Evolutionary conservation across 1,140 invertebrate species (phyloP).

Genomic region (Phocides pigmalion): DNA sequence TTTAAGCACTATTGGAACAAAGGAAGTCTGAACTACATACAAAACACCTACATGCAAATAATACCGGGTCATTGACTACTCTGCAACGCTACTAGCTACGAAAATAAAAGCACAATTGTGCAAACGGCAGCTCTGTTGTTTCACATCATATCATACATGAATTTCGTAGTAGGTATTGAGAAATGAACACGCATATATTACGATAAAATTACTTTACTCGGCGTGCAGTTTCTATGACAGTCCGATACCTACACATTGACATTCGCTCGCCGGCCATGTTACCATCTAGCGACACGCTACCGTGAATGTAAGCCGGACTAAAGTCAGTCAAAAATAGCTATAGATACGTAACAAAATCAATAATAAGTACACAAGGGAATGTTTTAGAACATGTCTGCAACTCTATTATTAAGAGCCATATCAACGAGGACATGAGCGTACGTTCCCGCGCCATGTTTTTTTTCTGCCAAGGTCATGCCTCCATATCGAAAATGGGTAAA

Average conservation of each 20-base stretch:
- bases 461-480: conserved; percentile 80
- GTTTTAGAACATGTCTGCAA: conserved; percentile 33
- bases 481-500: conserved; percentile 77
- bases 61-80: conserved; percentile 76
- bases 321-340: conserved; percentile 67
- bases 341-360: conserved; percentile 63
- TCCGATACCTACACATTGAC: conserved; percentile 53
- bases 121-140: conserved; percentile 32
- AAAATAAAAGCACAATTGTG: conserved; percentile 52
- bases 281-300: conserved; percentile 78
- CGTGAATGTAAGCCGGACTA: conserved; percentile 60
- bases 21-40: conserved; percentile 57
- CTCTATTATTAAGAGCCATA: conserved; percentile 52
- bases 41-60: conserved; percentile 71
- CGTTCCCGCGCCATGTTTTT: conserved; percentile 80
- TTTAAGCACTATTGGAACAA: conserved; percentile 52
- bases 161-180: conserved; percentile 38
- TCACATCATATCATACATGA: conserved; percentile 34
- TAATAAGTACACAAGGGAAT: conserved; percentile 45
- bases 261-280: conserved; percentile 81
- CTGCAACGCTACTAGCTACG: conserved; percentile 38
- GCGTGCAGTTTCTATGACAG: conserved; percentile 31
- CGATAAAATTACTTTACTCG: conserved; percentile 28
- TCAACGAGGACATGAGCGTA: conserved; percentile 60
- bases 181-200: conserved; percentile 37